Evolutionary conservation across 2,888 invertebrate species (phyloP).

Genomic region (Tuta absoluta): DNA sequence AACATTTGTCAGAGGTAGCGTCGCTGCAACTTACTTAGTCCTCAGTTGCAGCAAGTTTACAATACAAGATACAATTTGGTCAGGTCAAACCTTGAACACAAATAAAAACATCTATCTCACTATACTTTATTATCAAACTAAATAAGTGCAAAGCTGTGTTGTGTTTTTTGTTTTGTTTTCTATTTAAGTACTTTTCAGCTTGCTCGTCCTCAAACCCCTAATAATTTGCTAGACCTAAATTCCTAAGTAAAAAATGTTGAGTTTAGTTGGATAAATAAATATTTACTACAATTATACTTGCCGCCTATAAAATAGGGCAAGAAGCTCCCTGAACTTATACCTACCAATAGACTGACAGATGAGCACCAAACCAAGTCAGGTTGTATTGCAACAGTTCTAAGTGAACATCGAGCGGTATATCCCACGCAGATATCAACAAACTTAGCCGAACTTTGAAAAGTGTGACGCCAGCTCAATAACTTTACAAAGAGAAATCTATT

Average conservation of each 20-base stretch:
- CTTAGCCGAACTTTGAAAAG: constrained; percentile 56
- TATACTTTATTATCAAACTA: no score
- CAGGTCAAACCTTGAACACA: neutral
- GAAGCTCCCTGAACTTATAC: no score
- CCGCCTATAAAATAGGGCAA: no score
- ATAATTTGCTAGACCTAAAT: no score
- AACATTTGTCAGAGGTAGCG: constrained; percentile 60
- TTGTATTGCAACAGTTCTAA: constrained; percentile 36
- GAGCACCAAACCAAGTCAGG: neutral
- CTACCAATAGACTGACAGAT: no score
- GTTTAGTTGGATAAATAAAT: no score
- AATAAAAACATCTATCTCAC: no score
- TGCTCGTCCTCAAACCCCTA: no score
- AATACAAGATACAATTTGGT: neutral
- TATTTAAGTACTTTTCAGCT: no score
- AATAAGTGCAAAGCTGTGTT: neutral
- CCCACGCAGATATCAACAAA: constrained; percentile 60
- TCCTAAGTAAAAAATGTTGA: no score
- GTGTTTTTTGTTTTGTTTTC: neutral
- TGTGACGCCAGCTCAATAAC: constrained; percentile 59
- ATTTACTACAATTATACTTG: no score
- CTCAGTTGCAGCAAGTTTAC: constrained; percentile 43
- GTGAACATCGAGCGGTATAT: constrained; percentile 57
- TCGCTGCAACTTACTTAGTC: constrained; percentile 74
- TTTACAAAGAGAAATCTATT: constrained; percentile 35